Conservation (phyloP, 2,113 vertebrate species). For the Oncorhynchus keta region DNA sequence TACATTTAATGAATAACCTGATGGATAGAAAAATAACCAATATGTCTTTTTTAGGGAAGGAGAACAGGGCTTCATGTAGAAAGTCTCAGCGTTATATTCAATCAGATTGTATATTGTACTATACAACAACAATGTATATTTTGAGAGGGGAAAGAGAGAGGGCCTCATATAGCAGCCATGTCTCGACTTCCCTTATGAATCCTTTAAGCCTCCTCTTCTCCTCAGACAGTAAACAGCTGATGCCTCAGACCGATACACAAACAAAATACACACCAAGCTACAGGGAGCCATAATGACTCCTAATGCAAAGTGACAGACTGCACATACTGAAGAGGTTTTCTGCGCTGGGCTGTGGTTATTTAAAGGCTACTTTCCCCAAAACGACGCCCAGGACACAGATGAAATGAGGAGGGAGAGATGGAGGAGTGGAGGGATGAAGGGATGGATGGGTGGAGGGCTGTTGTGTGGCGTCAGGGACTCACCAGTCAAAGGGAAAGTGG, state of each 20-base stretch:
- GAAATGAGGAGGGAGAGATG: background rate
- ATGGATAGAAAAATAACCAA: too few species aligned
- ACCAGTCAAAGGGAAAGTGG: too few species aligned
- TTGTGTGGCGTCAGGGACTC: too few species aligned
- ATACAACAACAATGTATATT: too few species aligned
- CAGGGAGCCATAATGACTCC: background rate
- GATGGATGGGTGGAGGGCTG: background rate
- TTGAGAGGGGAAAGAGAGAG: too few species aligned
- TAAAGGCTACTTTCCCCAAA: background rate
- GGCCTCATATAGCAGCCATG: background rate
- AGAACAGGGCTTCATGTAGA: background rate
- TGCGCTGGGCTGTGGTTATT: background rate
- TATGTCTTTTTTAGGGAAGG: background rate
- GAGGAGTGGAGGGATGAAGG: background rate
- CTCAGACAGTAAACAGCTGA: background rate
- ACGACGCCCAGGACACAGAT: background rate
- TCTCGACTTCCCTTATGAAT: background rate
- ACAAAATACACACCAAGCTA: background rate
- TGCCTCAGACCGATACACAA: background rate
- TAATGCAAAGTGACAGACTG: background rate
- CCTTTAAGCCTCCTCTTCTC: background rate
- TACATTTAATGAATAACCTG: too few species aligned
- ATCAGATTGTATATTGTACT: too few species aligned
- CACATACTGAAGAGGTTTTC: conserved; percentile 2
- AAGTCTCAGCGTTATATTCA: too few species aligned